Evolutionary conservation across 2,797 vertebrate genomes (phyloP).

Genomic region (Coracias cyanogaster): DNA sequence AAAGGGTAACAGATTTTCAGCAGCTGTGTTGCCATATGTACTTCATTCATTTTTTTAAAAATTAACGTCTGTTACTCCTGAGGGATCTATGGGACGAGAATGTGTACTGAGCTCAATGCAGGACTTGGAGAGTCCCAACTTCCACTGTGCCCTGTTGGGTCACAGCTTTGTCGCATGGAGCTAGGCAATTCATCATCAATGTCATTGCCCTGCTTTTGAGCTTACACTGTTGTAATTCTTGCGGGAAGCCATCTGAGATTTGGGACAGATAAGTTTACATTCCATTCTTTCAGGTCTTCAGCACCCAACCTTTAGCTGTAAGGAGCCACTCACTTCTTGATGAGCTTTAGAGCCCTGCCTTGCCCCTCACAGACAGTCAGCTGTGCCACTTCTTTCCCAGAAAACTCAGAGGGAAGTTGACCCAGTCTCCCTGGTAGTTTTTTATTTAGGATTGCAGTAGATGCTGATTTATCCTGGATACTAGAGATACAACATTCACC

Average conservation of each 20-base stretch:
- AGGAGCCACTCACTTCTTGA: not conserved
- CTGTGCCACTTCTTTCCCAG: not conserved
- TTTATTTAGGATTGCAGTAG: not conserved
- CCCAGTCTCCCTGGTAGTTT: not conserved
- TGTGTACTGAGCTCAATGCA: not conserved
- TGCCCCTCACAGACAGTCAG: not conserved
- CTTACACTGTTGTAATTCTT: not conserved
- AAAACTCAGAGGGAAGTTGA: not conserved
- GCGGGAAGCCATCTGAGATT: not conserved
- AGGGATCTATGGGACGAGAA: not conserved
- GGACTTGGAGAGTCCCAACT: not conserved
- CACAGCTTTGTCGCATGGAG: not conserved
- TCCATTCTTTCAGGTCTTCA: not conserved
- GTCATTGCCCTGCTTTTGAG: not conserved
- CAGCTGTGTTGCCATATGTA: slow-evolving; percentile 61
- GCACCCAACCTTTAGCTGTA: not conserved
- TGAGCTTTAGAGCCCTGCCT: not conserved
- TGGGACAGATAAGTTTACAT: not conserved
- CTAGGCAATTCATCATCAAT: not conserved
- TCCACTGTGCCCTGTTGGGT: not conserved
- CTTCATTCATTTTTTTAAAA: slow-evolving; percentile 15
- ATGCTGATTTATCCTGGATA: not conserved
- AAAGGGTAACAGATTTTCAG: slow-evolving; percentile 59
- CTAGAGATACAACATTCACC: not conserved
- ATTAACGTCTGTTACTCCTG: slow-evolving; percentile 7